phyloP scores from a whole-genome alignment of 2,797 vertebrate species.

The Pogoniulus pusillus region DNA sequence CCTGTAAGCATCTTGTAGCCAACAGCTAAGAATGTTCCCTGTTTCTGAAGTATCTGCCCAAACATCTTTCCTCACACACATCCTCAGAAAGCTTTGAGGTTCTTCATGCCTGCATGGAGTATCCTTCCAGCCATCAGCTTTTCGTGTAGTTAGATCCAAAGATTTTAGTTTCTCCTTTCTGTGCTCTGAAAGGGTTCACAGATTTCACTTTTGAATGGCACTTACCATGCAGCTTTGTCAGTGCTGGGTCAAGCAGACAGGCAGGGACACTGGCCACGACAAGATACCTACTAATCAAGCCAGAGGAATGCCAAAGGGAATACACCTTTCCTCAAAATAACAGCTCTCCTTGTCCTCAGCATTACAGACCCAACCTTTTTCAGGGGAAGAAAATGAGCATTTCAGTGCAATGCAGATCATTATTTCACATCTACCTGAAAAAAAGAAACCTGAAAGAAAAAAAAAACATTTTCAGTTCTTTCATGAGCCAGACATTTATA shows the following conservation, averaged over 20 bases:
- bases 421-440: not conserved
- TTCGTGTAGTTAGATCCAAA: not conserved
- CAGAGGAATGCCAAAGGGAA: not conserved
- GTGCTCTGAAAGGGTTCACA: not conserved
- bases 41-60: not conserved
- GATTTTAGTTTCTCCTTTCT: not conserved
- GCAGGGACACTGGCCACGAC: not conserved
- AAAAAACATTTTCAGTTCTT: not conserved
- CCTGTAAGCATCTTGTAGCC: not conserved
- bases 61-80: not conserved
- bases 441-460: not conserved
- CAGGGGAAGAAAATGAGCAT: not conserved
- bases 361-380: not conserved
- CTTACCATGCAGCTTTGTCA: no score
- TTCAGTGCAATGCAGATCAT: not conserved
- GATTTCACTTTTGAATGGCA: no score
- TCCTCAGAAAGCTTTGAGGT: not conserved
- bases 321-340: not conserved
- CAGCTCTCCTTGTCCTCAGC: not conserved
- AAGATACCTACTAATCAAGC: not conserved
- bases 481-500: not conserved
- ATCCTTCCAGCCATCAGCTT: not conserved
- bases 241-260: not conserved
- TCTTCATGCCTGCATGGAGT: not conserved
- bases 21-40: not conserved